Percentiles rank a stretch among this genome's conserved stretches.
These are phyloP conservation scores for Achlya flavicornis DNA, from an alignment of 2,888 invertebrate species.

Conservation along the genomic window DNA sequence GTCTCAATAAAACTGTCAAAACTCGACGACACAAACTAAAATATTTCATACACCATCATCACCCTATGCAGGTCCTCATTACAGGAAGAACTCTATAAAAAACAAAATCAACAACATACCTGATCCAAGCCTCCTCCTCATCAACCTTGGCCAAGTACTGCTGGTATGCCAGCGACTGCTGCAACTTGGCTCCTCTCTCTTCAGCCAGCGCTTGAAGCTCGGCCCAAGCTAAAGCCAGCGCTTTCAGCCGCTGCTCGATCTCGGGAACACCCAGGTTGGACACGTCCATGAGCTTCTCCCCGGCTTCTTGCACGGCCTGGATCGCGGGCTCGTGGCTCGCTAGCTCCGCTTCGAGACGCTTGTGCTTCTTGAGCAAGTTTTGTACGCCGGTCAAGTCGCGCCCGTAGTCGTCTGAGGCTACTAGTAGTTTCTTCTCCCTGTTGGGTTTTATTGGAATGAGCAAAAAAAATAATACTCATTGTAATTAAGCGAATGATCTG, in stretches of 20 bases:
- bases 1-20: too few species aligned
- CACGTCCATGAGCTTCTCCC: conserved; percentile 96
- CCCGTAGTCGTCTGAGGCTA: conserved; percentile 99
- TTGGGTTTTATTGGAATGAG: background rate
- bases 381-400: conserved; percentile 99
- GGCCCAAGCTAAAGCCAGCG: conserved; percentile 95
- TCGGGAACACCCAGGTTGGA: conserved; percentile 96
- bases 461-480: too few species aligned
- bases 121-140: conserved; percentile 99
- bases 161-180: conserved; percentile 98
- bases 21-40: too few species aligned
- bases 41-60: too few species aligned
- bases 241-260: conserved; percentile 93
- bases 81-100: too few species aligned
- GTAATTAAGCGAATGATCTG: too few species aligned
- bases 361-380: conserved; percentile 99
- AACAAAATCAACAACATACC: conserved; percentile 54
- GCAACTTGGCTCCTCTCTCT: conserved; percentile 95
- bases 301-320: conserved; percentile 90
- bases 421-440: conserved; percentile 97
- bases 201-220: conserved; percentile 94
- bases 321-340: conserved; percentile 99
- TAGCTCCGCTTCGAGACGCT: conserved; percentile 98
- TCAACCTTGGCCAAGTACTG: conserved; percentile 99
- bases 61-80: too few species aligned